Percentiles rank a stretch among this genome's conserved stretches.
These are phyloP conservation scores for Cossypha polioptera DNA, from an alignment of 2,797 vertebrate species.

Conservation along the genomic window DNA sequence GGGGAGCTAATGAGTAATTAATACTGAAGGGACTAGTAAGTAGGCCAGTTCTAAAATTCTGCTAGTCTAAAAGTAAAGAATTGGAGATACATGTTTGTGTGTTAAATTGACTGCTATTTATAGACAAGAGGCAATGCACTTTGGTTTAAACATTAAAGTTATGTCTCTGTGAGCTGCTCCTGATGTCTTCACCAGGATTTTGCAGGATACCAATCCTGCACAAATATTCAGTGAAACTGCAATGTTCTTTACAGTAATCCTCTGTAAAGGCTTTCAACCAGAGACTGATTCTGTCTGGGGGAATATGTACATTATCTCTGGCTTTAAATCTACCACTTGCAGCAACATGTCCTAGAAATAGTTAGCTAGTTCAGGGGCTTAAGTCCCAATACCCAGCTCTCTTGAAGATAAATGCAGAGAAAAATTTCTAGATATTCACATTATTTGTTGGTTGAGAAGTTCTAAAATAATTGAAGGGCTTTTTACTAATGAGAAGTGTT, in stretches of 20 bases:
- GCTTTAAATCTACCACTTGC: background rate
- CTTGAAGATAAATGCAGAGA: background rate
- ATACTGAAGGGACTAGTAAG: background rate
- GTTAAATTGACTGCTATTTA: background rate
- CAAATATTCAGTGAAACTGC: background rate
- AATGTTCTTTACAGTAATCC: background rate
- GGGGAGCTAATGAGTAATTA: background rate
- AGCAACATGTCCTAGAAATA: background rate
- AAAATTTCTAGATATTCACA: background rate
- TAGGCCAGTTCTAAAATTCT: background rate
- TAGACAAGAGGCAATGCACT: background rate
- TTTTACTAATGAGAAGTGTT: background rate
- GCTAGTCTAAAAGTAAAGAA: background rate
- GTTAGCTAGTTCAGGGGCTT: background rate
- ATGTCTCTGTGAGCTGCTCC: background rate
- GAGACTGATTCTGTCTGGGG: background rate
- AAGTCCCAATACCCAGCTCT: background rate
- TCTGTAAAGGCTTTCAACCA: background rate
- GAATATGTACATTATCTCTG: fast-evolving
- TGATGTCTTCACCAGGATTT: background rate
- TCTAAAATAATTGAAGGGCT: background rate
- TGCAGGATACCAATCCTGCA: background rate
- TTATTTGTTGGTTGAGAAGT: background rate
- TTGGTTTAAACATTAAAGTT: background rate
- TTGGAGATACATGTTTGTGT: background rate